Evolutionary conservation across 2,888 invertebrate genomes (phyloP), one percentile per base, ranked within the genome.

Genomic region (Agonopterix subpropinquella): DNA sequence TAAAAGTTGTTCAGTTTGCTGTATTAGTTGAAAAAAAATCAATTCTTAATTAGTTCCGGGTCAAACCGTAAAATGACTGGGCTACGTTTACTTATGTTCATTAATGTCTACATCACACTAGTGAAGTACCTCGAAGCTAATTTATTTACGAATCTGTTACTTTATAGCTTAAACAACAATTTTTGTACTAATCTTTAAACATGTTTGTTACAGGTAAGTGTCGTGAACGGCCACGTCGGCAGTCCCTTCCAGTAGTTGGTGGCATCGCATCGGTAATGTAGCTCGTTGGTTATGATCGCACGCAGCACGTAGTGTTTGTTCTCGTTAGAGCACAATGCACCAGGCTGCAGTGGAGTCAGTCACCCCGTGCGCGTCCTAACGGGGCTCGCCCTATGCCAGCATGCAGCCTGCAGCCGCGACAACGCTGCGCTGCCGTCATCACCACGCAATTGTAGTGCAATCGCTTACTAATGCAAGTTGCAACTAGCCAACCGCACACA

Each of bases 291-390:
- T 80, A 78, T 78, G 78, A 78, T 78, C 76, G 79, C 75, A 78
- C 77, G 77, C 77, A 28, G 28, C 28, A 28, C 77, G 77, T 78
- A 82, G 76, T 80, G 78, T 73, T 72, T 77, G 87, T 83, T 83
- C 87, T 84, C 82, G 80, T 86, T 87, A 83, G 81, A 84, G 86
- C 87, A 85, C 87, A 86, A 86, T 88, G 87, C 87, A 85, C 87
- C 87, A 85, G 83, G 84, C 77, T 84, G 82, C 83, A 82, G 74
- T 78, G 80, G 69, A 81, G 87, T 87, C 87, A 87, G 76, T 87
- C 86, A 87, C 87, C 87, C 77, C 86, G 28, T 28, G 5, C 5
- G 18, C 18, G 77, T 72, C 75, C 77, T 86, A 86, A 87, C 86
- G 86, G 87, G 80, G 76, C 79, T 80, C 79, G 86, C 84, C 86